These are phyloP conservation scores for Porites divaricata DNA, from an alignment of 92 coral and sea anemone species.

Conservation along the genomic window DNA sequence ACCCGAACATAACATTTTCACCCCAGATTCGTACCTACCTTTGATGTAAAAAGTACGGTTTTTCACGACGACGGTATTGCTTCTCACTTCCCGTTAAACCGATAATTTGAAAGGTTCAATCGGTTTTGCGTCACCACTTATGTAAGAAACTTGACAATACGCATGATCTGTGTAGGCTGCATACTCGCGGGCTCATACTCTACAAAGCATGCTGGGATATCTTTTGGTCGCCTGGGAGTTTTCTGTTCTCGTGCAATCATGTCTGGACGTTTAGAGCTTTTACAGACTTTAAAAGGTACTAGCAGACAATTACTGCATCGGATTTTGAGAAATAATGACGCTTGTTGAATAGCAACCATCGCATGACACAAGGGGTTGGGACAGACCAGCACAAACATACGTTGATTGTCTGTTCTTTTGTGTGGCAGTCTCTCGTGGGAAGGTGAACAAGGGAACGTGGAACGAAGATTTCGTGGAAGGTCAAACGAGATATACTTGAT, in stretches of 20 bases:
- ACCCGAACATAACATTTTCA: too few species aligned
- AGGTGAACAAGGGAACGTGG: too few species aligned
- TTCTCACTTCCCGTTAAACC: slow-evolving; percentile 28
- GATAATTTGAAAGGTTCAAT: slow-evolving; percentile 48
- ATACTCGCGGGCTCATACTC: slow-evolving; percentile 18
- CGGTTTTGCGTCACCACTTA: slow-evolving; percentile 45
- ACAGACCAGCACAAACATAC: too few species aligned
- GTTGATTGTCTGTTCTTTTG: too few species aligned
- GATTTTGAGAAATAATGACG: too few species aligned
- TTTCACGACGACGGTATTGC: background rate
- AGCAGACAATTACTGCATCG: background rate
- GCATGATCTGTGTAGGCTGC: background rate
- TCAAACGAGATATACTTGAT: too few species aligned
- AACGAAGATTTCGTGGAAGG: too few species aligned
- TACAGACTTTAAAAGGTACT: slow-evolving; percentile 36
- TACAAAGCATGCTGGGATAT: slow-evolving; percentile 19
- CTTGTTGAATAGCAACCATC: background rate
- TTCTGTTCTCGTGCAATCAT: slow-evolving; percentile 18
- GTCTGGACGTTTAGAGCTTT: slow-evolving; percentile 63
- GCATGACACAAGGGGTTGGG: too few species aligned
- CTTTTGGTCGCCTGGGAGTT: slow-evolving; percentile 20
- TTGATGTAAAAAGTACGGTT: background rate
- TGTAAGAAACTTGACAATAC: slow-evolving; percentile 33
- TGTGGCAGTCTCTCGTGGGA: too few species aligned
- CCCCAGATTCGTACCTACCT: slow-evolving; percentile 16